Evolutionary conservation across 2,797 vertebrate genomes (phyloP), one percentile per base, ranked within the genome.

Genomic region (Fundulus diaphanus): DNA sequence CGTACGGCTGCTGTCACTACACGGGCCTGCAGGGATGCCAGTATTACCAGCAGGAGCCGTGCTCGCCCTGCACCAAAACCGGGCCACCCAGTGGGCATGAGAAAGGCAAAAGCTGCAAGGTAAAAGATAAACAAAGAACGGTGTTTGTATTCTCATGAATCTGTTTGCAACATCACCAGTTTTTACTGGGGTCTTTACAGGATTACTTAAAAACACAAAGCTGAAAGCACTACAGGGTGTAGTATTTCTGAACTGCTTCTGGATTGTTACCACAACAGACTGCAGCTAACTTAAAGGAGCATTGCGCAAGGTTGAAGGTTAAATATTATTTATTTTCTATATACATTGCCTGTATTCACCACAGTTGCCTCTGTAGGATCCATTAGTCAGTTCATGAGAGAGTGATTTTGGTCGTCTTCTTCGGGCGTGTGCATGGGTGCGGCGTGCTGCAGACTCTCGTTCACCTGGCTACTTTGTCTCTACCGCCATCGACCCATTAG

Each of bases 41-140:
- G 74, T 94, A 87, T 85, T 90, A 89, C 65, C 92, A 92, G 48
- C 91, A 92, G 44, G 93, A 95, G 31, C 86, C 78, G 6, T 85
- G 89, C 86, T 91, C 87, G 11, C 91, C 89, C 5, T 90, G 89
- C 67, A 78, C 81, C 7, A 82, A 84, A 80, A 73, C 51, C 1
- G 86, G 51, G 4, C 88, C 85, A 49, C 84, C 51, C 70, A 57
- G 76, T 8, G 6, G 76, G 65, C 89, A 85, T 8, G 94, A 95
- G 70, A 94, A 95, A 82, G 92, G 71, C 88, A 94, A 95, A 65
- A 88, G 88, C 85, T 95, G 94, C 83, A 95, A 96, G 94, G 95
- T 96, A 89, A 88, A 82, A 12, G 33, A 68, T 42, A 74, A 73
- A 66, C 31, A 33, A 46, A 22, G 44, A 22, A 13, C 13, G 49